Percentiles rank a stretch among this genome's conserved stretches.
These are phyloP conservation scores for Isaurus tuberculatus DNA, from an alignment of 92 coral and sea anemone genomes.

Conservation along the genomic window DNA sequence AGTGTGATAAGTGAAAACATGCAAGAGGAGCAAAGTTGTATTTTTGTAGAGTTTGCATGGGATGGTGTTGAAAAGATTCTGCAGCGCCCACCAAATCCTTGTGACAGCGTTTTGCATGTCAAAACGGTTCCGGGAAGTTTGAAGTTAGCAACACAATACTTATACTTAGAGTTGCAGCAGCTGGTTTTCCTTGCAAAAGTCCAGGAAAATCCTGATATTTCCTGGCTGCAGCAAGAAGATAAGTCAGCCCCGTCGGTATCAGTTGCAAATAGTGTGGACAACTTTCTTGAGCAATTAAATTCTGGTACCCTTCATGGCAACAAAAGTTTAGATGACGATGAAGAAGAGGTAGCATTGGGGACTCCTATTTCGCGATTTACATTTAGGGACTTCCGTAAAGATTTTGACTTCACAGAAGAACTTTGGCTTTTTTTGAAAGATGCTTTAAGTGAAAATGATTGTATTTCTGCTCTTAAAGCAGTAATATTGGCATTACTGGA, in stretches of 20 bases:
- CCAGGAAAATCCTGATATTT: slow-evolving; percentile 50
- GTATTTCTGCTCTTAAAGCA: slow-evolving; percentile 64
- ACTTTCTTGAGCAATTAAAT: slow-evolving; percentile 75
- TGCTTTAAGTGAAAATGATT: slow-evolving; percentile 73
- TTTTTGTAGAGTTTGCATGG: slow-evolving; percentile 96
- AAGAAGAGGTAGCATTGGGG: slow-evolving; percentile 52
- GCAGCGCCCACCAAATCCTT: slow-evolving; percentile 89
- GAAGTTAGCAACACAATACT: slow-evolving; percentile 64
- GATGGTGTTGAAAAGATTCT: slow-evolving; percentile 69
- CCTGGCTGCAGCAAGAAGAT: slow-evolving; percentile 64
- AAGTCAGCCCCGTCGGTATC: slow-evolving; percentile 29
- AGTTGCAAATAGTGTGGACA: slow-evolving; percentile 65
- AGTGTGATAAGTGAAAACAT: slow-evolving; percentile 40
- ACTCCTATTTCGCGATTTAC: slow-evolving; percentile 69
- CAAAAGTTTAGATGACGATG: slow-evolving; percentile 42
- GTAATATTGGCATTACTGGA: slow-evolving; percentile 71
- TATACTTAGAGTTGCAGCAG: slow-evolving; percentile 68
- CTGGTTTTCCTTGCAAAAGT: slow-evolving; percentile 56
- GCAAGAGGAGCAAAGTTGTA: slow-evolving; percentile 70
- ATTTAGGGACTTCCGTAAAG: slow-evolving; percentile 79
- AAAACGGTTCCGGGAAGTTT: slow-evolving; percentile 85
- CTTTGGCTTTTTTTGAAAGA: slow-evolving; percentile 92
- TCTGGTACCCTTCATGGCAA: slow-evolving; percentile 66
- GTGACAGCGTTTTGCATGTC: slow-evolving; percentile 88
- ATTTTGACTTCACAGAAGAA: slow-evolving; percentile 90